Evolutionary conservation across 2,113 vertebrate species (phyloP).

Genomic region (Sinocyclocheilus grahami): DNA sequence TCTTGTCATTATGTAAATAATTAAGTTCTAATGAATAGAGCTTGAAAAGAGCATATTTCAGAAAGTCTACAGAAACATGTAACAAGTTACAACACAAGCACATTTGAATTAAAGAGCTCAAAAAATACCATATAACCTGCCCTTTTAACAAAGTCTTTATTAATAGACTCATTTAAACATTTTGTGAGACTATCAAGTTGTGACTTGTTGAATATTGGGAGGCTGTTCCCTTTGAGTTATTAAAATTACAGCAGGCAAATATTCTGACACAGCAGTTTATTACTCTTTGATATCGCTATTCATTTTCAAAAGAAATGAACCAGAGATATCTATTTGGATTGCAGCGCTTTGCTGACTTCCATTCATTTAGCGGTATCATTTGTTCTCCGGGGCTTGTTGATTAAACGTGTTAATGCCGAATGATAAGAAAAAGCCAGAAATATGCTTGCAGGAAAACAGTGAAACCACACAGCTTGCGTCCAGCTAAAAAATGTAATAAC

Average conservation of each 20-base stretch:
- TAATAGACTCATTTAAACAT: neutral
- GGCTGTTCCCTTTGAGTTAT: neutral
- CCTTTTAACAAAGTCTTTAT: neutral
- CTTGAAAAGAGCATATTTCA: too few relatives aligned
- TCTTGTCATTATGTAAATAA: too few relatives aligned
- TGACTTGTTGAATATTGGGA: neutral
- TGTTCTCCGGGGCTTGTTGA: conserved; percentile 11
- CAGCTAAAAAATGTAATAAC: neutral
- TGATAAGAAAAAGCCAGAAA: neutral
- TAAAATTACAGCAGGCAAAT: conserved; percentile 13
- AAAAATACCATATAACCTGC: neutral
- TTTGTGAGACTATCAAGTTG: neutral
- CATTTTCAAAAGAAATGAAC: conserved; percentile 41
- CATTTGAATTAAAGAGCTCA: neutral
- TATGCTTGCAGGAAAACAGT: neutral
- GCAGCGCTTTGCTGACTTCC: conserved; percentile 11
- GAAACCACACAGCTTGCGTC: neutral
- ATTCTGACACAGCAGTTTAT: conserved; percentile 33
- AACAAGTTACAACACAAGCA: neutral
- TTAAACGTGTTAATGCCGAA: conserved; percentile 26
- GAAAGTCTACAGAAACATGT: neutral
- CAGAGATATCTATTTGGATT: neutral
- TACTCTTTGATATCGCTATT: conserved; percentile 28
- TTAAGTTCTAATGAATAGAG: too few relatives aligned
- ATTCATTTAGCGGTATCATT: conserved; percentile 21